These are phyloP conservation scores for Scaptomyza reducta DNA, from an alignment of 2,888 invertebrate genomes.

Conservation along the genomic window DNA sequence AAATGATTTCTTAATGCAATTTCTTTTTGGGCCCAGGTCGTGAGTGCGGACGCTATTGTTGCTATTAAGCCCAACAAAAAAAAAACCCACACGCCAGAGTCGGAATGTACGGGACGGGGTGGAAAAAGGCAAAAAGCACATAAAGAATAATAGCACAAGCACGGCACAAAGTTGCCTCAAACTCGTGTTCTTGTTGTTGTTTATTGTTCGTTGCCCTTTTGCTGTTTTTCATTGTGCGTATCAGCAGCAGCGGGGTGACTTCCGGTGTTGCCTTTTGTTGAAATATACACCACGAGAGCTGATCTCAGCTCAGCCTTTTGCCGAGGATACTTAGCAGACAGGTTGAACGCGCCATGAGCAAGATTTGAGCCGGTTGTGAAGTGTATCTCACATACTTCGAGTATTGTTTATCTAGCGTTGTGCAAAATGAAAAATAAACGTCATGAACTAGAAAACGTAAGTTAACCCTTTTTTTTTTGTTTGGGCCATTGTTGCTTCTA, in stretches of 20 bases:
- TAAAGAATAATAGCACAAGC: conserved; percentile 67
- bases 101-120: conserved; percentile 27
- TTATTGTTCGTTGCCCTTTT: conserved; percentile 12
- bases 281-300: conserved; percentile 31
- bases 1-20: conserved; percentile 80
- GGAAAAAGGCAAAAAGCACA: conserved; percentile 46
- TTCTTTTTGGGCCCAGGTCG: conserved; percentile 39
- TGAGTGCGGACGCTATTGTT: conserved; percentile 60
- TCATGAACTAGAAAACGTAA: conserved; percentile 29
- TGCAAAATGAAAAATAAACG: conserved; percentile 57
- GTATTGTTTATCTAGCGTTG: conserved; percentile 57
- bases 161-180: conserved; percentile 30
- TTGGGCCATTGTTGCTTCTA: conserved; percentile 35
- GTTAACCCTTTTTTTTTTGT: conserved; percentile 38
- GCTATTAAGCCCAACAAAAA: conserved; percentile 32
- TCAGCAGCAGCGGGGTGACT: conserved; percentile 28
- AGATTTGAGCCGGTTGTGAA: background rate
- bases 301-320: conserved; percentile 23
- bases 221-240: conserved; percentile 36
- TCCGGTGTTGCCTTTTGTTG: conserved; percentile 55
- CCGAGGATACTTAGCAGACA: conserved; percentile 34
- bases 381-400: conserved; percentile 18
- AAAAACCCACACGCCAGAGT: background rate
- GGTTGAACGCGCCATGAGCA: conserved; percentile 36
- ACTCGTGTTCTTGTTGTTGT: conserved; percentile 16